Conservation (phyloP, 1,140 invertebrate species). For the Pararge aegeria region DNA sequence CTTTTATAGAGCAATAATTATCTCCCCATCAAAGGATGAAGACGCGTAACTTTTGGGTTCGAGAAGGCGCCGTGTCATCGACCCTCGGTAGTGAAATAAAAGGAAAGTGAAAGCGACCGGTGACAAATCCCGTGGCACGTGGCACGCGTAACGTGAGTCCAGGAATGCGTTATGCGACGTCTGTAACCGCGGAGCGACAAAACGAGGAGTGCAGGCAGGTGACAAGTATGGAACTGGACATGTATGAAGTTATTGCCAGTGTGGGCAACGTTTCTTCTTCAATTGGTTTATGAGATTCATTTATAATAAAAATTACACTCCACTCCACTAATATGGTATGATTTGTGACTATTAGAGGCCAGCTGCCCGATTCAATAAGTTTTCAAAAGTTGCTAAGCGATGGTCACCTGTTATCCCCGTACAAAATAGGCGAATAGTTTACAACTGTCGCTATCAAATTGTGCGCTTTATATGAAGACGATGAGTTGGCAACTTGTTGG, state of each 20-base stretch:
- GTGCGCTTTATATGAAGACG: too few species aligned
- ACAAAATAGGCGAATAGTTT: too few species aligned
- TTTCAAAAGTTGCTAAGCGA: too few species aligned
- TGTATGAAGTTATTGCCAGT: neutral
- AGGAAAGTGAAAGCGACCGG: conserved; percentile 58
- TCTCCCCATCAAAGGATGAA: neutral
- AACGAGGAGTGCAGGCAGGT: neutral
- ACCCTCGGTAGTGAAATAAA: conserved; percentile 41
- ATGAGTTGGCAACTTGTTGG: too few species aligned
- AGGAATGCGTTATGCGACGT: conserved; percentile 34
- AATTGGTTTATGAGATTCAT: too few species aligned
- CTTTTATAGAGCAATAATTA: neutral
- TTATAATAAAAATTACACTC: too few species aligned
- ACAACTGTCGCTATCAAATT: too few species aligned
- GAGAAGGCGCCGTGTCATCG: conserved; percentile 50
- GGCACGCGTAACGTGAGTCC: conserved; percentile 29
- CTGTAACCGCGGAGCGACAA: conserved; percentile 16
- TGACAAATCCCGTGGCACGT: conserved; percentile 57
- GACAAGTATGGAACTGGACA: neutral
- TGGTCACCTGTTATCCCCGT: too few species aligned
- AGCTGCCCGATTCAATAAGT: too few species aligned
- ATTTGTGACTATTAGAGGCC: too few species aligned
- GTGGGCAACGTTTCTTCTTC: too few species aligned
- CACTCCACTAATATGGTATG: too few species aligned
- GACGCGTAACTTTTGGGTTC: conserved; percentile 14